Base-by-base conservation (phyloP, 2,797 vertebrate species). In the Cyprinodon diabolis region DNA sequence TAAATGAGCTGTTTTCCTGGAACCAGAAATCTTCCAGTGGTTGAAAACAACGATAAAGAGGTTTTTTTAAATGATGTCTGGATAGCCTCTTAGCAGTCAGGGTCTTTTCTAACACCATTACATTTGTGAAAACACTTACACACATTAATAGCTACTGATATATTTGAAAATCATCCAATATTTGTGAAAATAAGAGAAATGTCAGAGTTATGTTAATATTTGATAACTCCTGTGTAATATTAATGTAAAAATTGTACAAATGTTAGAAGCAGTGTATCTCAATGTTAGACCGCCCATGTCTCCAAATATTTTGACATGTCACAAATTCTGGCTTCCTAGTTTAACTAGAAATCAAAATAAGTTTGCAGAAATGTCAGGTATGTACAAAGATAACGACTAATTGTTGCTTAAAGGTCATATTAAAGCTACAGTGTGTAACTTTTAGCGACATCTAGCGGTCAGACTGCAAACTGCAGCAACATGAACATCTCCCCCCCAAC, bases 1-100 rank as follows among this genome's bases (percentile, higher is more conserved):
- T 45, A 45, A 45, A 23, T 65, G 37, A 65, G 25, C 55, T 65
- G 62, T 45, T 65, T 65, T 65, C 62, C 62, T 23, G 45, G 62
- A 65, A 45, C 10, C 21, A 65, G 62, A 65, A 65, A 23, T 11
- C 40, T 21, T 65, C 40, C 21, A 4, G 21, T 23, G 19, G 12
- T 65, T 65, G 40, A 65, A 23, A 65, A 65, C 40, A 63, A 63
- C 62, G 45, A 65, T 45, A 45, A n/a, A 40, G 19, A 40, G 8
- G 17, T 62, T 17, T 62, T 62, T 62, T 21, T 35, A 60, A 60
- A 40, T 8, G 40, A 43, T 43, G 40, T 62, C 17, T 17, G 17
- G 19, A 40, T 62, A 40, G 58, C 2, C 15, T 51, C 14, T 51
- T 51, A 51, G 19, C 17, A 62, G 15, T 62, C 58, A 8, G 35